These are phyloP conservation scores for Dusona sp. DNA, from an alignment of 2,888 invertebrate genomes.

Conservation along the genomic window DNA sequence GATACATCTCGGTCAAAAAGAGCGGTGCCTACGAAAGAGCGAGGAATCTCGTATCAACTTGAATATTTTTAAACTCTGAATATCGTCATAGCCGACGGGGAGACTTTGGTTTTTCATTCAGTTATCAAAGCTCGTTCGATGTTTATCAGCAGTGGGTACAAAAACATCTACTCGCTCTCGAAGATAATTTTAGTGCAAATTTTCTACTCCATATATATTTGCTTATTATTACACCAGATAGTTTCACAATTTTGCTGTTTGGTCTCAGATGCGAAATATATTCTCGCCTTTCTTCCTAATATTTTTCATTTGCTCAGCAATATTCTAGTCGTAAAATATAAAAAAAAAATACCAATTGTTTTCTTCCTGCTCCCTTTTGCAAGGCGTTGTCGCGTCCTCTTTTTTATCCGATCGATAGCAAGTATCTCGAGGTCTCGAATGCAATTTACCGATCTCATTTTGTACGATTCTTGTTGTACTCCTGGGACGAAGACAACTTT, in stretches of 20 bases:
- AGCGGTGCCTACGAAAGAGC: not conserved
- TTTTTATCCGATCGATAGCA: conserved; percentile 42
- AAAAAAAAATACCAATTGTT: not conserved
- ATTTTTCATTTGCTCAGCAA: not conserved
- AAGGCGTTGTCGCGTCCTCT: not conserved
- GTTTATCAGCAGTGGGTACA: conserved; percentile 16
- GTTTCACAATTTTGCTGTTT: not conserved
- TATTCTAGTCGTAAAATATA: not conserved
- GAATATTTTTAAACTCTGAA: not conserved
- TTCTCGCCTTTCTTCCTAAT: no score
- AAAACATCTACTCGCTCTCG: not conserved
- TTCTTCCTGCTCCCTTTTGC: not conserved
- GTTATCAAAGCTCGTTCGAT: not conserved
- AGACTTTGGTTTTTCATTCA: not conserved
- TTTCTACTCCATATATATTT: no score
- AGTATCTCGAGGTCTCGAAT: conserved; percentile 25
- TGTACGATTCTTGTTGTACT: conserved; percentile 2
- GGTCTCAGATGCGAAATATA: no score
- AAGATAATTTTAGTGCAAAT: not conserved
- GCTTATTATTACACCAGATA: not conserved
- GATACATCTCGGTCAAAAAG: not conserved
- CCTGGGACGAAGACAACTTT: conserved; percentile 38
- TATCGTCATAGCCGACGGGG: conserved; percentile 3
- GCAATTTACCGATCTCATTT: conserved; percentile 54
- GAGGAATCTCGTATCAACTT: not conserved